These are phyloP conservation scores for Empis stercorea DNA, from an alignment of 2,888 invertebrate genomes.

Conservation along the genomic window DNA sequence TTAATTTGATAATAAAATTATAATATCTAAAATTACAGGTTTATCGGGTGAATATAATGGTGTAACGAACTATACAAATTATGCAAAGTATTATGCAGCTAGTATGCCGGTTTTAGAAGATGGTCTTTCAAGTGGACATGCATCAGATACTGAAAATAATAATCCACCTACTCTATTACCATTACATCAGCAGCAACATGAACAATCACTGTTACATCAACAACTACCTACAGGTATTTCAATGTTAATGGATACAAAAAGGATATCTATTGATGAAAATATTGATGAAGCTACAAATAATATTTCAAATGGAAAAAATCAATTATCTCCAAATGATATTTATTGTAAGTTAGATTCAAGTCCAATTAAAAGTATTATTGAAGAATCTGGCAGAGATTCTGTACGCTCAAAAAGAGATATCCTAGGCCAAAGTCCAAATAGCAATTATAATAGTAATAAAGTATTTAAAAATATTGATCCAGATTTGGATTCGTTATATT, in stretches of 20 bases:
- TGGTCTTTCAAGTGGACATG: slow-evolving; percentile 86
- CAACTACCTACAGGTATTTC: slow-evolving; percentile 23
- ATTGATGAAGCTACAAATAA: slow-evolving; percentile 13
- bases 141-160: slow-evolving; percentile 83
- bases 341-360: slow-evolving; percentile 15
- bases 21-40: slow-evolving; percentile 25
- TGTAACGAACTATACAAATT: slow-evolving; percentile 46
- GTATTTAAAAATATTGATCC: slow-evolving; percentile 37
- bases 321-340: slow-evolving; percentile 14
- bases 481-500: slow-evolving; percentile 63
- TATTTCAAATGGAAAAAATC: slow-evolving; percentile 12
- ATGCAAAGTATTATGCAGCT: slow-evolving; percentile 54
- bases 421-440: slow-evolving; percentile 29
- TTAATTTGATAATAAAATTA: neutral
- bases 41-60: slow-evolving; percentile 41
- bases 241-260: slow-evolving; percentile 33
- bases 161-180: slow-evolving; percentile 46
- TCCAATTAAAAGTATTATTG: slow-evolving; percentile 22
- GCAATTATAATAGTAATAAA: slow-evolving; percentile 25
- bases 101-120: slow-evolving; percentile 89
- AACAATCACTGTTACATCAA: slow-evolving; percentile 12
- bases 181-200: slow-evolving; percentile 18
- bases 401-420: slow-evolving; percentile 19
- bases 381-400: slow-evolving; percentile 17
- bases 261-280: slow-evolving; percentile 27